Conservation (phyloP, 2,888 invertebrate species). For the Phengaris alcon region DNA sequence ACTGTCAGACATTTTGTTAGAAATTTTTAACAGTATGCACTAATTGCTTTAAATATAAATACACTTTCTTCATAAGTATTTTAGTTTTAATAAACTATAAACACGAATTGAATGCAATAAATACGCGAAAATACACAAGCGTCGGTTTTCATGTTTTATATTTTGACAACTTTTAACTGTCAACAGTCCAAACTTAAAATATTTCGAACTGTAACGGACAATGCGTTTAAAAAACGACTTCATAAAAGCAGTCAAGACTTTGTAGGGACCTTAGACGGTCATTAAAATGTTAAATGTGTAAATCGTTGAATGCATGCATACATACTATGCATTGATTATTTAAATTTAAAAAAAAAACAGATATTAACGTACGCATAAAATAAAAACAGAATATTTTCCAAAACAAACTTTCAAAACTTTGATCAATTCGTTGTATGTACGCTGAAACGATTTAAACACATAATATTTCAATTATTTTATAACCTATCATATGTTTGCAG, state of each 20-base stretch:
- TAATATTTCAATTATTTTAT: no score
- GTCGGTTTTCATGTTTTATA: slow-evolving; percentile 9
- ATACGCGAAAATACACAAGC: background rate
- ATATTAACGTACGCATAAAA: no score
- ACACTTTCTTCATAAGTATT: background rate
- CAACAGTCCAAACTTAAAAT: slow-evolving; percentile 1
- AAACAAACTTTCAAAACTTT: no score
- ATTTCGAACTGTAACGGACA: slow-evolving; percentile 7
- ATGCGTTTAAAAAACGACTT: background rate
- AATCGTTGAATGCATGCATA: no score
- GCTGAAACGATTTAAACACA: no score
- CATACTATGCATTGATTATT: no score
- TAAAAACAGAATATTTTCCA: no score
- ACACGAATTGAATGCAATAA: background rate
- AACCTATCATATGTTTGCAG: no score
- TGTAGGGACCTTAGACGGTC: background rate
- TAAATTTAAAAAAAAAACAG: no score
- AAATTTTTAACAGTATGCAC: background rate
- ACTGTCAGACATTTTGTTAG: slow-evolving; percentile 50
- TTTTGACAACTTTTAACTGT: slow-evolving; percentile 12
- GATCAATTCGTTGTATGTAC: no score
- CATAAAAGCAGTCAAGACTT: background rate
- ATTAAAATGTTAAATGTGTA: no score
- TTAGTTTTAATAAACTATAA: background rate
- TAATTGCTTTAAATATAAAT: background rate